Evolutionary conservation across 1,140 invertebrate species (phyloP).

Genomic region (Euura lappo): DNA sequence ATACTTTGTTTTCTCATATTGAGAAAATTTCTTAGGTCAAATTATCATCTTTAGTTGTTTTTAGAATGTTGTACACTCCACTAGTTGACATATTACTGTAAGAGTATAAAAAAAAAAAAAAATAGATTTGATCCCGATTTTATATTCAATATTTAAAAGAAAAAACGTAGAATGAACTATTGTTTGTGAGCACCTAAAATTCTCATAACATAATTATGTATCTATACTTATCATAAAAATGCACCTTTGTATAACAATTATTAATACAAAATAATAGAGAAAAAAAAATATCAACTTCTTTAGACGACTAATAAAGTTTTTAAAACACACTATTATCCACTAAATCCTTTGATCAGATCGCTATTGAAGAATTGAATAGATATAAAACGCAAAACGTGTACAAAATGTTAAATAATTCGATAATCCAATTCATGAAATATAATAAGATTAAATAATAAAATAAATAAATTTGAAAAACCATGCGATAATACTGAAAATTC

Average conservation of each 20-base stretch:
- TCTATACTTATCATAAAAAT: not conserved
- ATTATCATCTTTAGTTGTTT: not conserved
- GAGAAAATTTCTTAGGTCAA: constrained; percentile 37
- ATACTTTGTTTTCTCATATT: constrained; percentile 55
- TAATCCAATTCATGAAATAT: constrained; percentile 15
- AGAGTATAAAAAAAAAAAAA: too few species aligned
- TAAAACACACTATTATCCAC: not conserved
- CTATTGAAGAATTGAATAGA: constrained; percentile 12
- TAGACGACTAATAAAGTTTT: not conserved
- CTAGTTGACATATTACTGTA: too few species aligned
- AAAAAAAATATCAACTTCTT: not conserved
- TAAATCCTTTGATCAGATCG: constrained; percentile 4
- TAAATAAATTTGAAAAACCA: constrained; percentile 5
- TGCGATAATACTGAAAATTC: not conserved
- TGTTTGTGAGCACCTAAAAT: not conserved
- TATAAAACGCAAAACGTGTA: constrained; percentile 12
- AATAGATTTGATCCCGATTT: not conserved
- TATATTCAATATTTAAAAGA: not conserved
- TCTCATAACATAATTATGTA: not conserved
- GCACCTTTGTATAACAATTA: not conserved
- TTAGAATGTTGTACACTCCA: not conserved
- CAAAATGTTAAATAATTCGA: constrained; percentile 24
- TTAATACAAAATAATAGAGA: constrained; percentile 1
- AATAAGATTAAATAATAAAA: too few species aligned
- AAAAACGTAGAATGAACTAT: not conserved